phyloP scores from a whole-genome alignment of 1,140 invertebrate genomes.

The Rhopalosiphum padi region DNA sequence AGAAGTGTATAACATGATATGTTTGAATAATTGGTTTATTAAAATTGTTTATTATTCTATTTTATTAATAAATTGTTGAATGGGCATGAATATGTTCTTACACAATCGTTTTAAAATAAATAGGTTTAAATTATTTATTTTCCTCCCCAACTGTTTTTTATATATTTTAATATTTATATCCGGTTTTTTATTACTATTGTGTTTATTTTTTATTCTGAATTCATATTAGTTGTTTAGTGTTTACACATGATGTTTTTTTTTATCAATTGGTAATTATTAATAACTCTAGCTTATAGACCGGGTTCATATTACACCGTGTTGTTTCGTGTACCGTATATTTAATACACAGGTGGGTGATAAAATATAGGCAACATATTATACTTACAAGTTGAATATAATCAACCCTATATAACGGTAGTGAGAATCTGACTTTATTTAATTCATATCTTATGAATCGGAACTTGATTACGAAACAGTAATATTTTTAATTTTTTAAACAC shows the following conservation, averaged over 20 bases:
- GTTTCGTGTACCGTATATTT: background rate
- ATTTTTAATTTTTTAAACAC: background rate
- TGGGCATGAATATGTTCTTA: background rate
- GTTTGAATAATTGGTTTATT: background rate
- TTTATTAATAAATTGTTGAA: background rate
- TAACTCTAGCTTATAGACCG: background rate
- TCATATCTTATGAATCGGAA: background rate
- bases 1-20: background rate
- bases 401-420: background rate
- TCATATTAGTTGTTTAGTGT: background rate
- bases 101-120: background rate
- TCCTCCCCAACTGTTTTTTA: background rate
- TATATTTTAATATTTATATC: background rate
- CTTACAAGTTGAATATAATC: no score
- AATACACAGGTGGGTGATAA: background rate
- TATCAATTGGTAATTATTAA: background rate
- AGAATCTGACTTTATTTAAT: background rate
- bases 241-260: background rate
- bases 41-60: background rate
- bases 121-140: background rate
- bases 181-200: constrained; percentile 9
- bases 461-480: background rate
- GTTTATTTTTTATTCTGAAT: background rate
- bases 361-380: background rate
- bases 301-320: background rate